Evolutionary conservation across 2,888 invertebrate genomes (phyloP).

Genomic region (Nipponacmea schrenckii): DNA sequence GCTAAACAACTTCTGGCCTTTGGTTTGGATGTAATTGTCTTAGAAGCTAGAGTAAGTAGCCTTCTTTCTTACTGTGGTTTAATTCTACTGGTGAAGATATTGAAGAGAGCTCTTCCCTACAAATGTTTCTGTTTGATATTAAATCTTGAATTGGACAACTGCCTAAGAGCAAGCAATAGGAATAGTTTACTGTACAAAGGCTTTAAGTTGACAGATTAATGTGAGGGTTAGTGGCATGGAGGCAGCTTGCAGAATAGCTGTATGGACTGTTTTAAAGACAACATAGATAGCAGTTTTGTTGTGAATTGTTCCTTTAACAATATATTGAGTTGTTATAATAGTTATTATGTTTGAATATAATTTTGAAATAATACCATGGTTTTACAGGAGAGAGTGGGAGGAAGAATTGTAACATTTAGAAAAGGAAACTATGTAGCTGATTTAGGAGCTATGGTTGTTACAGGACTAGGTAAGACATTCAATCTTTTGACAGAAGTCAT

Average conservation of each 20-base stretch:
- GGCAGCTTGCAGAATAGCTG: not conserved
- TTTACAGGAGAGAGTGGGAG: slow-evolving; percentile 88
- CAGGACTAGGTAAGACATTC: slow-evolving; percentile 76
- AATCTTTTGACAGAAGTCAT: not conserved
- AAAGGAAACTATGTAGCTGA: slow-evolving; percentile 85
- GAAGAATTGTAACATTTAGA: slow-evolving; percentile 94
- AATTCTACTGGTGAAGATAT: too few species aligned
- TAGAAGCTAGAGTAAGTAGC: slow-evolving; percentile 70
- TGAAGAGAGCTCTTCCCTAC: too few species aligned
- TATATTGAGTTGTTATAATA: not conserved
- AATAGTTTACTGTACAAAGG: too few species aligned
- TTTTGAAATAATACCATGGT: too few species aligned
- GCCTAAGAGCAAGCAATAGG: too few species aligned
- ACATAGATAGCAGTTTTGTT: too few species aligned
- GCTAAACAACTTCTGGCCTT: slow-evolving; percentile 94
- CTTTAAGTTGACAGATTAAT: too few species aligned
- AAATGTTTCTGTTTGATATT: too few species aligned
- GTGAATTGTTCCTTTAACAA: not conserved
- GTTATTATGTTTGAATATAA: too few species aligned
- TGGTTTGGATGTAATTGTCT: slow-evolving; percentile 92
- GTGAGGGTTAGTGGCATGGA: too few species aligned
- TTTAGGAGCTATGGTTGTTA: slow-evolving; percentile 96
- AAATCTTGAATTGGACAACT: too few species aligned
- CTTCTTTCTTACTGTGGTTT: not conserved
- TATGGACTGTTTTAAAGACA: too few species aligned